phyloP scores from a whole-genome alignment of 2,797 vertebrate genomes.

The Octomys mimax region DNA sequence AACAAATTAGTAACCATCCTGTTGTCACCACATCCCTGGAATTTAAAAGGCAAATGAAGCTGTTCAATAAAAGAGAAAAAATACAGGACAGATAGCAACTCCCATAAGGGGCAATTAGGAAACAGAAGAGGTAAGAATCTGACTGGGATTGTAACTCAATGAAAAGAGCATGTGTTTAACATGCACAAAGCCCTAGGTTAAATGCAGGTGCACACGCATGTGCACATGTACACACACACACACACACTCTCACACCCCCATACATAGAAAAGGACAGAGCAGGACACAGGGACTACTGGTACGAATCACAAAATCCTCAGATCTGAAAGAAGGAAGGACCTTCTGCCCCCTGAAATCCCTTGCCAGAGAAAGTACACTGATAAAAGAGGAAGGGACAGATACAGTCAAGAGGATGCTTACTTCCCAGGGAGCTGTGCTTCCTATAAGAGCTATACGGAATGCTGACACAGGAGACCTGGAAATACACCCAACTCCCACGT shows the following conservation, averaged over 20 bases:
- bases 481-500: neutral
- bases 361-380: neutral
- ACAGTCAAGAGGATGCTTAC: neutral
- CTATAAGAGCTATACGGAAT: too few relatives aligned
- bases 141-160: neutral
- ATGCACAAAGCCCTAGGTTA: neutral
- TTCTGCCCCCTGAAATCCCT: neutral
- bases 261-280: neutral
- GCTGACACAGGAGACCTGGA: neutral
- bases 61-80: neutral
- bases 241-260: neutral
- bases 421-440: neutral
- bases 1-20: neutral
- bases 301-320: neutral
- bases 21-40: neutral
- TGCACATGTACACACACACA: neutral
- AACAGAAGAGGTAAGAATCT: neutral
- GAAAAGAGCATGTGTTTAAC: neutral
- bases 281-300: too few relatives aligned
- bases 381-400: neutral
- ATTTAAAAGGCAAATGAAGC: slow-evolving; percentile 7
- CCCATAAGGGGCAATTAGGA: neutral
- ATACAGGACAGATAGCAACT: neutral
- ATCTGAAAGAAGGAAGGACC: neutral
- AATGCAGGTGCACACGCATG: neutral